Conservation (phyloP, 2,888 invertebrate species). For the Ecdyonurus torrentis region DNA sequence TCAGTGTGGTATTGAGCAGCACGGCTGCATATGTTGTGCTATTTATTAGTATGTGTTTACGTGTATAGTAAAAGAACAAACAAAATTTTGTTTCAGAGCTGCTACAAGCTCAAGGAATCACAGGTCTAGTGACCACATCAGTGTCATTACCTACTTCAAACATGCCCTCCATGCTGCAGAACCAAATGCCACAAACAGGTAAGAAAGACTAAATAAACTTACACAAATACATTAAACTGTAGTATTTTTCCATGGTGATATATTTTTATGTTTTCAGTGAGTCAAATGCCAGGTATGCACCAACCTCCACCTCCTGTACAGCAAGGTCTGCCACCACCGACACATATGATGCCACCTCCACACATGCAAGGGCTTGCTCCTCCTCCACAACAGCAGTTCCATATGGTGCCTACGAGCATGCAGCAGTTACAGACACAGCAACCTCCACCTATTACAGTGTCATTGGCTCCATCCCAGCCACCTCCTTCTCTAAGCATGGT, state of each 20-base stretch:
- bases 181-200: constrained; percentile 4
- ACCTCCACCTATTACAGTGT: neutral
- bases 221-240: neutral
- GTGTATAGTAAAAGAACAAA: too few relatives aligned
- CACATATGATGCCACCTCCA: constrained; percentile 4
- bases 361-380: constrained; percentile 6
- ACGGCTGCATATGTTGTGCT: too few relatives aligned
- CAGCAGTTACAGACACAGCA: neutral
- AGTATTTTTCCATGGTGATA: neutral
- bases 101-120: constrained; percentile 10
- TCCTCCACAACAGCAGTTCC: neutral
- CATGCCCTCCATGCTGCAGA: constrained; percentile 15
- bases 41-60: too few relatives aligned
- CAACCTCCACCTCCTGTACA: constrained; percentile 2
- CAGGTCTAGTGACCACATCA: constrained; percentile 14
- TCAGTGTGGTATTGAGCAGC: too few relatives aligned
- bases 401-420: neutral
- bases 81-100: constrained; percentile 8
- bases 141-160: constrained; percentile 14
- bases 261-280: neutral
- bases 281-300: constrained; percentile 22
- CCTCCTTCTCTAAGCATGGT: neutral
- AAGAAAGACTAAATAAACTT: neutral
- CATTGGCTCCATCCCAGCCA: neutral
- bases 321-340: constrained; percentile 4